A percentile compares a stretch with the other conserved stretches of the same genome.
Conservation (phyloP, 2,888 invertebrate genomes). For the Lymantria dispar region DNA sequence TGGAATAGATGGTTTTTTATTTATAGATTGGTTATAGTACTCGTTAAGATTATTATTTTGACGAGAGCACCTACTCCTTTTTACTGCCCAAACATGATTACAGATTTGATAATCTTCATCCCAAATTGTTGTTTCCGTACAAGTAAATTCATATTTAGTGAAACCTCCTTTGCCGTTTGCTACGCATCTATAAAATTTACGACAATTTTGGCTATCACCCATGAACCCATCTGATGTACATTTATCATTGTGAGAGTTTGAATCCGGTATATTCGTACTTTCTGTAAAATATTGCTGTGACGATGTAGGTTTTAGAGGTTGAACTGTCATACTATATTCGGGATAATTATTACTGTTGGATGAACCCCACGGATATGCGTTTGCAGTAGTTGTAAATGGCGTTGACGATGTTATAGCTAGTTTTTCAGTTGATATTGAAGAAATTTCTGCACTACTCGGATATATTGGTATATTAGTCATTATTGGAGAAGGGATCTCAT, state of each 20-base stretch:
- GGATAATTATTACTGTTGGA: not conserved
- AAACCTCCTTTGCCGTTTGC: slow-evolving; percentile 83
- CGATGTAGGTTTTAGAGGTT: not conserved
- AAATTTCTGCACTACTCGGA: slow-evolving; percentile 6
- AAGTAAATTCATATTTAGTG: slow-evolving; percentile 87
- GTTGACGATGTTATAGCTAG: not conserved
- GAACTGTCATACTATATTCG: not conserved
- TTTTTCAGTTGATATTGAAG: slow-evolving; percentile 8
- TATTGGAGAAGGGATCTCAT: slow-evolving; percentile 63
- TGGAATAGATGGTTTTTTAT: not conserved
- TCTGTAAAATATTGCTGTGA: slow-evolving; percentile 1
- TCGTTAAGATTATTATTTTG: not conserved
- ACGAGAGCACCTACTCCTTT: slow-evolving; percentile 58
- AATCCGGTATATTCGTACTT: slow-evolving; percentile 2
- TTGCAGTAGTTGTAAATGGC: slow-evolving; percentile 9
- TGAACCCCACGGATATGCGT: slow-evolving; percentile 18
- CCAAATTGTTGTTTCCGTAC: slow-evolving; percentile 90
- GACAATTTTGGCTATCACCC: slow-evolving; percentile 87
- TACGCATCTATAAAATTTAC: slow-evolving; percentile 91
- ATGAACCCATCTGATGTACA: slow-evolving; percentile 88
- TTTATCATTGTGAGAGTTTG: slow-evolving; percentile 33
- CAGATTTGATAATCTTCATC: slow-evolving; percentile 87
- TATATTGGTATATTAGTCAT: slow-evolving; percentile 39
- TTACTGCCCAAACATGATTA: slow-evolving; percentile 86
- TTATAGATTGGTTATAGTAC: slow-evolving; percentile 4